These are phyloP conservation scores for Eubucco bourcierii DNA, from an alignment of 2,113 vertebrate genomes.

Conservation along the genomic window DNA sequence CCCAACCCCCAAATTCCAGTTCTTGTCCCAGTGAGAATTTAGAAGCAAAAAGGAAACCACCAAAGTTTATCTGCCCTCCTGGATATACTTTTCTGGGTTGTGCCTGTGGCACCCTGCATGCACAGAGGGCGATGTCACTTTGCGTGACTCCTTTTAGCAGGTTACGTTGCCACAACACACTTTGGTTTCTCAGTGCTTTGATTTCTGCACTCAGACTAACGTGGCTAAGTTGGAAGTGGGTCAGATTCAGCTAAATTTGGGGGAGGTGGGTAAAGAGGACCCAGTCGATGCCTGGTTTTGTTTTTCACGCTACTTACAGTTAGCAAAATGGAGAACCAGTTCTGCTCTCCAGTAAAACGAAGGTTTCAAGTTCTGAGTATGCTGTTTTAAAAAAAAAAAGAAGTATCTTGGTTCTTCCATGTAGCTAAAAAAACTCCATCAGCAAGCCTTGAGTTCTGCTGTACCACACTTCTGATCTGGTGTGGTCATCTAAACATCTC, in stretches of 20 bases:
- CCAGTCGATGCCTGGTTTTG: not conserved
- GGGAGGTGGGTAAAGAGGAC: not conserved
- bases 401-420: not conserved
- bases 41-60: not conserved
- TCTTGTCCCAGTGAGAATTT: no score
- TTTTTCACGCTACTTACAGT: not conserved
- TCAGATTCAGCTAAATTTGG: constrained; percentile 6
- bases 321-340: not conserved
- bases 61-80: not conserved
- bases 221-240: not conserved
- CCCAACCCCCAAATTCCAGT: no score
- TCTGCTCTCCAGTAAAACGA: constrained; percentile 13
- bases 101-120: not conserved
- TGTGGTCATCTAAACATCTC: not conserved
- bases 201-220: not conserved
- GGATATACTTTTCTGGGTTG: not conserved
- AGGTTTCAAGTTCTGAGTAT: not conserved
- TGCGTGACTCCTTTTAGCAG: not conserved
- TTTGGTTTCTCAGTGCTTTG: not conserved
- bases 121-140: not conserved
- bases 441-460: not conserved
- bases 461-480: not conserved
- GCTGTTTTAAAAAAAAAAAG: not conserved
- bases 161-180: not conserved
- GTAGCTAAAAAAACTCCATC: not conserved